Evolutionary conservation across 2,113 vertebrate species (phyloP), one percentile per base, ranked within the genome.

Genomic region (Brachyhypopomus occidentalis): DNA sequence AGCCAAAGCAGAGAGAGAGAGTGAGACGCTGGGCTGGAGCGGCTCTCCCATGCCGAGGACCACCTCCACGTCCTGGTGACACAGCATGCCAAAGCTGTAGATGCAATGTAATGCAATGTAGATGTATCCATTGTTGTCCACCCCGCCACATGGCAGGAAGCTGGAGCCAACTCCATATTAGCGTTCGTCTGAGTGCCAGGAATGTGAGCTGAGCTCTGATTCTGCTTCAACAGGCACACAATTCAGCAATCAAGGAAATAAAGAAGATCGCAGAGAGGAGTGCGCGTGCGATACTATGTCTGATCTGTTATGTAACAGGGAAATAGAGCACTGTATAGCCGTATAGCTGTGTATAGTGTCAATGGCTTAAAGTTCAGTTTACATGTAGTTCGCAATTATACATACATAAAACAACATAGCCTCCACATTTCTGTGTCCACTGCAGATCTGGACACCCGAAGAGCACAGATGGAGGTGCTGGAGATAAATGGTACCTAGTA

Each of bases 401-500:
- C 30, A 30, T 30, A 1, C 30, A 30, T 30, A 30, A 30, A 30
- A 30, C 30, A 30, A 30, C 30, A 30, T 30, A 30, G 2, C 30
- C 30, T 30, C 30, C 30, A 30, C 30, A 30, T 30, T 30, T 30
- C 30, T 3, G 30, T 30, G 30, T 30, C 30, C 30, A 3, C 6
- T 60, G 20, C 58, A 25, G 25, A 11, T 58, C 22, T 48, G 9
- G 60, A 30, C 20, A 64, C 19, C 48, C 59, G 63, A 52, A 64
- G 3, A 77, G 23, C 62, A 64, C 59, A 64, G 17, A 64, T 64
- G 5, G 5, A 5, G 6, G 25, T 9, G 9, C 23, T 63, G 59
- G 41, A 20, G 60, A 77, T 20, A 77, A 23, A 20, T 77, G 98
- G 98, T 99, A 96, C 88, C 91, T 99, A 67, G 96, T 98, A 75